These are phyloP conservation scores for Crocodylus rhombifer DNA, from an alignment of 2,797 vertebrate species.

Conservation along the genomic window DNA sequence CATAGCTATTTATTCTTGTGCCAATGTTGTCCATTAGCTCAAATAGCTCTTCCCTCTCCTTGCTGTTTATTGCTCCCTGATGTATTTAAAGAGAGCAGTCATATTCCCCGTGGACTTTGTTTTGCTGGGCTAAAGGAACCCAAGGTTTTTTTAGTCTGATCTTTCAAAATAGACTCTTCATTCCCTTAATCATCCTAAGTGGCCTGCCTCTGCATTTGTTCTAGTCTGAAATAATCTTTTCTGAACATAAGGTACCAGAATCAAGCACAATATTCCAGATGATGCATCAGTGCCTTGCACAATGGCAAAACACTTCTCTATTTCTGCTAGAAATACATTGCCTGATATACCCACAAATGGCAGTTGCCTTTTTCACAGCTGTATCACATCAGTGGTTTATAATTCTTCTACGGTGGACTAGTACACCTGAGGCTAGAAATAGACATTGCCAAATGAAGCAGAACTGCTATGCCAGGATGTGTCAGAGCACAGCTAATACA, in stretches of 20 bases:
- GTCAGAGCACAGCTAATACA: too few species aligned
- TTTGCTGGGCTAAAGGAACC: not conserved
- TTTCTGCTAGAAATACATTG: not conserved
- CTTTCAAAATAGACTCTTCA: fast-evolving
- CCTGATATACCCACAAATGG: not conserved
- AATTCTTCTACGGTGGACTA: not conserved
- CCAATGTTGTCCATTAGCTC: not conserved
- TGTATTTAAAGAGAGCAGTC: not conserved
- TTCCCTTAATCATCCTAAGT: not conserved
- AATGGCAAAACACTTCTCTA: conserved; percentile 14
- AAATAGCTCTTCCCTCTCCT: too few species aligned
- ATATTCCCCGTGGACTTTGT: not conserved
- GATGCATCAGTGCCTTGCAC: not conserved
- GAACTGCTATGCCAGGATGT: too few species aligned
- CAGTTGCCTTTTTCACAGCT: not conserved
- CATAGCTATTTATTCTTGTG: not conserved
- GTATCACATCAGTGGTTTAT: not conserved
- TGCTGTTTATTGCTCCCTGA: conserved; percentile 27
- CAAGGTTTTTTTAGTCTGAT: conserved; percentile 16
- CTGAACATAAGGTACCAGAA: conserved; percentile 4
- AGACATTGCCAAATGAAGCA: too few species aligned
- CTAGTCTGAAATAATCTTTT: not conserved
- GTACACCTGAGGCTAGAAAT: too few species aligned
- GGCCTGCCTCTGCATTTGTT: too few species aligned
- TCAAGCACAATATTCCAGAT: not conserved